phyloP scores from a whole-genome alignment of 2,113 vertebrate species.

The Lampris megalopsis region DNA sequence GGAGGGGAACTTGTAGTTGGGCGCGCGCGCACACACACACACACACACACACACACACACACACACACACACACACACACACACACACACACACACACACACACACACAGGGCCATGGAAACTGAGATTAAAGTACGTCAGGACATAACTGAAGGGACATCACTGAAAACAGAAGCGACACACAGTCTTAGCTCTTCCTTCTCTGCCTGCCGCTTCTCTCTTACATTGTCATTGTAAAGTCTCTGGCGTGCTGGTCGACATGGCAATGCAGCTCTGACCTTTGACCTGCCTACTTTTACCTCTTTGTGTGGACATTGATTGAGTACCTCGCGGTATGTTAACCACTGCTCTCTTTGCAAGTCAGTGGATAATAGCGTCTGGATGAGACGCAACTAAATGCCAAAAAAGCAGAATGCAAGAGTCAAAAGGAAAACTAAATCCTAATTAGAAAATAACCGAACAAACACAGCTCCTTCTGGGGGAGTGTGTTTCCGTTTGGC shows the following conservation, averaged over 20 bases:
- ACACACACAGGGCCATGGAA: slow-evolving; percentile 2
- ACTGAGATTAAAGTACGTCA: neutral
- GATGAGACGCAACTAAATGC: neutral
- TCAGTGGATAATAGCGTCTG: neutral
- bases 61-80: slow-evolving; percentile 19
- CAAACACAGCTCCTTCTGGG: slow-evolving; percentile 10
- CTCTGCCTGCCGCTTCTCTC: no score
- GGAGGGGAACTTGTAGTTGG: neutral
- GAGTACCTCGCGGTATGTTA: no score
- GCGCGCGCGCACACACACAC: slow-evolving; percentile 1
- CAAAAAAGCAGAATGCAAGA: slow-evolving; percentile 1
- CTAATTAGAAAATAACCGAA: slow-evolving; percentile 16
- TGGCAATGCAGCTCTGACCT: no score
- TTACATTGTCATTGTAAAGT: no score
- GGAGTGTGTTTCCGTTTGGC: slow-evolving; percentile 22
- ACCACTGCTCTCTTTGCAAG: neutral
- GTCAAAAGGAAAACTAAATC: neutral
- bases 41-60: slow-evolving; percentile 18
- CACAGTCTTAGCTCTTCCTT: no score
- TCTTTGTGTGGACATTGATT: no score
- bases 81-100: slow-evolving; percentile 16
- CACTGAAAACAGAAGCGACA: neutral
- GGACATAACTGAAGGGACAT: neutral
- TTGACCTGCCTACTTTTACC: no score
- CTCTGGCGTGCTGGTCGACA: no score